These are phyloP conservation scores for Emmelina monodactyla DNA, from an alignment of 2,888 invertebrate species.

Conservation along the genomic window DNA sequence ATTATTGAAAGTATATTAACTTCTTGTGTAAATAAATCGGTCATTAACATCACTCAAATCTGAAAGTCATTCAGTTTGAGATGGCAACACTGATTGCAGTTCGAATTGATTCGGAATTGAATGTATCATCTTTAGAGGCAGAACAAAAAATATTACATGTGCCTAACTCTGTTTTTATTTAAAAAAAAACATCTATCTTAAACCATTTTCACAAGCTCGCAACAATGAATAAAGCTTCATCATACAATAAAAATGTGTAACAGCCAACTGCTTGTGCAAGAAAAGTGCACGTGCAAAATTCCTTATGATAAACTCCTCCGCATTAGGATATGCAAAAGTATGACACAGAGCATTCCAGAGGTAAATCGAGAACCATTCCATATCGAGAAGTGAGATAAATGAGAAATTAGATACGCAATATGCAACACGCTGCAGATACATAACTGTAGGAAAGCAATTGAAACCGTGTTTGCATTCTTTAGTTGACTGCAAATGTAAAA, in stretches of 20 bases:
- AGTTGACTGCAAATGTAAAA: too few species aligned
- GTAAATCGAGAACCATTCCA: background rate
- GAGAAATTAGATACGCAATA: constrained; percentile 1
- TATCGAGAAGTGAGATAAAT: background rate
- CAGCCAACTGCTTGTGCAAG: background rate
- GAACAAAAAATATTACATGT: too few species aligned
- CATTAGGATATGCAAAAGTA: constrained; percentile 15
- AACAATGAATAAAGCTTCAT: too few species aligned
- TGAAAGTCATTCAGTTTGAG: background rate
- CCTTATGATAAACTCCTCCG: constrained; percentile 8
- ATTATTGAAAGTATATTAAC: background rate
- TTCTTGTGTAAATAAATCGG: background rate
- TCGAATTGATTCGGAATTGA: too few species aligned
- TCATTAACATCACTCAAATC: background rate
- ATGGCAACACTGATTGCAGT: too few species aligned
- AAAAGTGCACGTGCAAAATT: background rate
- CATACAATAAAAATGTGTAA: too few species aligned
- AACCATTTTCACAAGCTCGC: too few species aligned
- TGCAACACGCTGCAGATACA: background rate
- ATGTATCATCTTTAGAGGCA: too few species aligned
- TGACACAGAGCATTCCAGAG: constrained; percentile 21
- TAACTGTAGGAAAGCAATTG: too few species aligned
- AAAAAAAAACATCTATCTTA: too few species aligned
- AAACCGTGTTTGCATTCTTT: too few species aligned
- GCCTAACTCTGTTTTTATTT: too few species aligned